Evolutionary conservation across 2,113 vertebrate species (phyloP), one percentile per base, ranked within the genome.

Genomic region (Lasiurus borealis): DNA sequence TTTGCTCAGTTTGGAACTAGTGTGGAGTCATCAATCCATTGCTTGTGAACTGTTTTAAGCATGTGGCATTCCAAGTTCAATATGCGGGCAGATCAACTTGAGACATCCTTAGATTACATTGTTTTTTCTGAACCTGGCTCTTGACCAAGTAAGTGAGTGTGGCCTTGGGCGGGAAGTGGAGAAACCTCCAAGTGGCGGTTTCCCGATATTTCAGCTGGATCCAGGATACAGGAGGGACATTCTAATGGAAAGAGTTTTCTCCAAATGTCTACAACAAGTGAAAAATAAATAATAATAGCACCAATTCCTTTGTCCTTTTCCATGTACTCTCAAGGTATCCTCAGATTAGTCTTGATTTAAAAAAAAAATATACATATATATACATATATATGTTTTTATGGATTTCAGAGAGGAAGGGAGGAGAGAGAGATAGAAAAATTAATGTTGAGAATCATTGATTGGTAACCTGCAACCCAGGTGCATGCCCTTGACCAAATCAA

Each of bases 231-330:
- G 31, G 29, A 84, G 68, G 8, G 23, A 64, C 36, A 46, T 34
- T 40, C 69, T 66, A 34, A 7, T 1, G 2, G 59, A 10, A 48
- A 62, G 52, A n/a, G 5, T 31, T 62, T 69, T 57, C 13, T 27
- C 71, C 40, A 5, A 54, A 31, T 40, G 31, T 78, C 34, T 31
- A 54, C 34, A 90, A 48, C 19, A 66, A 66, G 16, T 5, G 3
- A 23, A 75, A 52, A 34, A 29, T 4, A 9, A 50, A 0, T 3
- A 23, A 5, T 2, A 12, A 18, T 8, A 25, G n/a, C 2, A 3
- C 1, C 0, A 7, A 7, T 27, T 48, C 18, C 44, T 52, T 71
- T 44, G 40, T 66, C 10, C 5, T 66, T 84, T 75, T 29, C 85
- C 21, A 6, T 29, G 8, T 13, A 76, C 6, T 46, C 68, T 57